Evolutionary conservation across 2,888 invertebrate species (phyloP), one percentile per base, ranked within the genome.

Genomic region (Rosalia funebris): DNA sequence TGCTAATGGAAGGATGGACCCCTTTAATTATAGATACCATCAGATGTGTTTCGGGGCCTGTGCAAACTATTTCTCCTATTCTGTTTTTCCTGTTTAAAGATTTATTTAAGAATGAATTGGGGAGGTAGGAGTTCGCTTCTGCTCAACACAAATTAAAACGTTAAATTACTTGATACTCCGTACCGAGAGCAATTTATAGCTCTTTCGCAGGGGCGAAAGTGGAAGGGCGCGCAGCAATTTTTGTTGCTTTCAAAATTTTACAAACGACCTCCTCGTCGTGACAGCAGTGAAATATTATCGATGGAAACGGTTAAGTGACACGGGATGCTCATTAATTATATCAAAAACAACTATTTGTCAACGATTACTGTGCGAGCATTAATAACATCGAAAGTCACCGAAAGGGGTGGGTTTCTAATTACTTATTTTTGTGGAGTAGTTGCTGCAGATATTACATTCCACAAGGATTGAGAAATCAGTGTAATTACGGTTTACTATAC

Each of bases 261-360:
- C 10, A 34, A 34, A 34, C 34, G 34, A 34, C 34, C 34, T 34
- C 11, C 11, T 34, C 34, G 10, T 2, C 11, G 2, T 34, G 34
- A 34, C 34, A 34, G 11, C 11, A 11, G 11, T 34, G 34, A 34
- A 34, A 34, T 34, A 34, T 34, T 34, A 34, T 11, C 7, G 34
- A 34, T 34, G 34, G 11, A n/a, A 34, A 34, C 34, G 34, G 34
- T 34, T 34, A 34, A 34, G 34, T 34, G 34, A 34, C 34, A 34
- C 11, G 34, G 34, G 34, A n/a, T 7, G 34, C 34, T 34, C 34
- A 34, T 34, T 34, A 34, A 34, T 34, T 34, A 34, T 34, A 7
- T 34, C 34, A 11, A 2, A 34, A 34, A 34, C 11, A 34, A 34
- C 34, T 34, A 34, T 34, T 34, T 34, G 34, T 34, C 34, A 34